Evolutionary conservation across 2,797 vertebrate genomes (phyloP).

Genomic region (Psittacula derbiana): DNA sequence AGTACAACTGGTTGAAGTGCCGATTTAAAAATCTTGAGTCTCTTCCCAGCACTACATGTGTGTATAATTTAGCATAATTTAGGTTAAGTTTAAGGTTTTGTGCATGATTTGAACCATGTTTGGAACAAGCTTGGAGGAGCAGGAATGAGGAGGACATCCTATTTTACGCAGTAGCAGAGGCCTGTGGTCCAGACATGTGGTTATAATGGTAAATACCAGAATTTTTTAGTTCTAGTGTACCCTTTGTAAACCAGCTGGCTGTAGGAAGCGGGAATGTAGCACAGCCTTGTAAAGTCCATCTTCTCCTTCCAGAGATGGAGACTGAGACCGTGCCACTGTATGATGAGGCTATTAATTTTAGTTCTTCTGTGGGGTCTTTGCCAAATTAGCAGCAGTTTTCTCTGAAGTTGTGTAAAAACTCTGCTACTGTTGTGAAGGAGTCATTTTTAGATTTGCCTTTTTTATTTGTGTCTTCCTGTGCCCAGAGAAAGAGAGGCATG

Average conservation of each 20-base stretch:
- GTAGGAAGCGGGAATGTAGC: not conserved
- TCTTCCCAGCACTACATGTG: rapidly evolving
- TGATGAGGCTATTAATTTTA: not conserved
- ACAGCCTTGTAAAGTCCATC: not conserved
- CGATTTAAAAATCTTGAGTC: not conserved
- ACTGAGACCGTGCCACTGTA: not conserved
- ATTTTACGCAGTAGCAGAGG: not conserved
- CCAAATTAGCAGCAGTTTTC: not conserved
- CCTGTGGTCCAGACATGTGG: not conserved
- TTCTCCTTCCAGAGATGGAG: not conserved
- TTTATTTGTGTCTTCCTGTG: not conserved
- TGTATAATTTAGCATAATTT: not conserved
- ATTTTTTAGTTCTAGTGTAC: not conserved
- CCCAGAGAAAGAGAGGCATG: not conserved
- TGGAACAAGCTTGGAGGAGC: not conserved
- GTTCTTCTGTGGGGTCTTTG: not conserved
- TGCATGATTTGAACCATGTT: not conserved
- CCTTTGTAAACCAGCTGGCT: not conserved
- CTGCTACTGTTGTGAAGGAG: not conserved
- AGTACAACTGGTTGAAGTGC: not conserved
- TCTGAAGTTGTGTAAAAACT: not conserved
- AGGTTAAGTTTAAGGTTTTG: not conserved
- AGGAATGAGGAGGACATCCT: not conserved
- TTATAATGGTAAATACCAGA: not conserved
- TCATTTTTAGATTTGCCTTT: not conserved